Base-by-base conservation (phyloP, 1,140 invertebrate genomes). In the Cyrtorhinus lividipennis region DNA sequence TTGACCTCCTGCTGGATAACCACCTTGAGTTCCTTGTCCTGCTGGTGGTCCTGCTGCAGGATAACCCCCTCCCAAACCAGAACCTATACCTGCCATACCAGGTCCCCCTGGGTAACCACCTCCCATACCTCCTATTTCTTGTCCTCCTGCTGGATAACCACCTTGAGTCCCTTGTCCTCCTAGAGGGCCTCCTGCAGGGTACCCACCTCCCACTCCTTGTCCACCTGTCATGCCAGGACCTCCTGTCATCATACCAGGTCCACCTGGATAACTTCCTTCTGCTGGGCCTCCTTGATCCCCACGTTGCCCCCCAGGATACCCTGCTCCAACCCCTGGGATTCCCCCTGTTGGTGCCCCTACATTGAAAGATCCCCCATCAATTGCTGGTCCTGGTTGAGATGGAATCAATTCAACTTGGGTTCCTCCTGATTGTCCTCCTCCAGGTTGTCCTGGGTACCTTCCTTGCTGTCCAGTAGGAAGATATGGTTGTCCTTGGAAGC, bases 81-180 rank as follows among this genome's bases (percentile, higher is more conserved):
- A n/a, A n/a, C n/a, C n/a, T n/a, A n/a, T n/a, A n/a, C n/a, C n/a
- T n/a, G n/a, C n/a, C n/a, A n/a, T n/a, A n/a, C n/a, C n/a, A n/a
- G n/a, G n/a, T n/a, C n/a, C n/a, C n/a, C 18, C 62, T 61, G 63
- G 64, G n/a, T 66, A 61, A 26, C 53, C 30, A 44, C 66, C 62
- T 38, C 62, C 59, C 26, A 59, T 56, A 59, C 45, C 59, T 22
- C 61, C 63, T 46, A 2, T 46, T 30, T 30, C 59, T 18, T 18
- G 63, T 20, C 2, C 59, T 57, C 67, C 66, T 25, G 66, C 48
- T 53, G 48, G 48, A 53, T 53, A 53, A 13, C 48, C 48, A n/a
- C n/a, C n/a, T n/a, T n/a, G n/a, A n/a, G n/a, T n/a, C n/a, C n/a
- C n/a, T n/a, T n/a, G n/a, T 53, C 10, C 48, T 13, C 48, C 48